Percentiles rank a stretch among this genome's conserved stretches.
phyloP scores from a whole-genome alignment of 1,140 invertebrate species.

The Helicoverpa armigera region DNA sequence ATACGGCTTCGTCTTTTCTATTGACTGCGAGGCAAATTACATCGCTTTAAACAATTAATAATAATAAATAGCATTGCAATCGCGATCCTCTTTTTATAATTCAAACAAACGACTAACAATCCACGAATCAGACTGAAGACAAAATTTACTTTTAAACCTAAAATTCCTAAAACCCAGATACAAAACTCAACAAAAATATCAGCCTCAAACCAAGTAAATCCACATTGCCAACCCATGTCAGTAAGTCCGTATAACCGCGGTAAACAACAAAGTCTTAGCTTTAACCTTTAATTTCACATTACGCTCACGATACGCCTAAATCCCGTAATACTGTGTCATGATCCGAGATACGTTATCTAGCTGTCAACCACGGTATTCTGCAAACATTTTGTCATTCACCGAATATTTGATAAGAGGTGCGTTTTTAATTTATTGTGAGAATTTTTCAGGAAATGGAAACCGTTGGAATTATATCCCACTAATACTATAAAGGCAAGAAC shows the following conservation, averaged over 20 bases:
- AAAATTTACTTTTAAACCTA: no score
- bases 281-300: constrained; percentile 43
- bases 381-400: constrained; percentile 21
- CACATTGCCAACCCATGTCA: background rate
- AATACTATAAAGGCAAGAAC: no score
- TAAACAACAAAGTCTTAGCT: constrained; percentile 36
- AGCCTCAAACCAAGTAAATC: background rate
- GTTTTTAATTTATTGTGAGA: background rate
- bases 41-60: no score
- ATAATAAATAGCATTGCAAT: no score
- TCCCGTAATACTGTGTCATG: constrained; percentile 32
- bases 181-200: no score
- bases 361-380: background rate
- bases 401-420: constrained; percentile 7
- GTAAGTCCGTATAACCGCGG: background rate
- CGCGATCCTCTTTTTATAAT: no score
- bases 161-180: no score
- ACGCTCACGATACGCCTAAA: constrained; percentile 9
- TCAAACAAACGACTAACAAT: no score
- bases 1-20: no score
- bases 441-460: background rate
- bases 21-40: no score
- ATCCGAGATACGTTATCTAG: constrained; percentile 40
- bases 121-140: no score
- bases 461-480: no score